phyloP scores from a whole-genome alignment of 2,797 vertebrate genomes.

The Hippopotamyrus pictus region DNA sequence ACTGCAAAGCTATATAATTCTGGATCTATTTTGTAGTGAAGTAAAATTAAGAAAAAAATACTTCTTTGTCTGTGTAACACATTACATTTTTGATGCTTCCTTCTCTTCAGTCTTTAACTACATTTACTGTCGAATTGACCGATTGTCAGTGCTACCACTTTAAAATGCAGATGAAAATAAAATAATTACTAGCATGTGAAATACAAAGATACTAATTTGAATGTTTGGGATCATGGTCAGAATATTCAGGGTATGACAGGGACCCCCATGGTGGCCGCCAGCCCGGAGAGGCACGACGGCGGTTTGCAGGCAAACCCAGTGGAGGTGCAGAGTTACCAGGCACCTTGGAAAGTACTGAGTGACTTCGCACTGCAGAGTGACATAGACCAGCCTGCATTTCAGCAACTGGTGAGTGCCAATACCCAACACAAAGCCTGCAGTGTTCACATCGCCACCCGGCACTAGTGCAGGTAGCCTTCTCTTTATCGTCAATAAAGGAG shows the following conservation, averaged over 20 bases:
- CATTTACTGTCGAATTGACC: not conserved
- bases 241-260: conserved; percentile 95
- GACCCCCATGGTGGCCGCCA: conserved; percentile 90
- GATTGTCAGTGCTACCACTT: not conserved
- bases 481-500: not conserved
- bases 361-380: conserved; percentile 96
- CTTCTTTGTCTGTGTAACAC: not conserved
- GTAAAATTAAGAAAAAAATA: not conserved
- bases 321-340: conserved; percentile 94
- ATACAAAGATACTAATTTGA: conserved; percentile 3
- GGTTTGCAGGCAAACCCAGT: conserved; percentile 88
- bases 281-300: conserved; percentile 86
- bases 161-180: not conserved
- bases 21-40: not conserved
- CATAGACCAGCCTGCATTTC: conserved; percentile 93
- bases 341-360: conserved; percentile 92
- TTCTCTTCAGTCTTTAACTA: not conserved
- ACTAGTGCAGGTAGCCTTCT: not conserved
- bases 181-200: not conserved
- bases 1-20: not conserved
- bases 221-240: conserved; percentile 58
- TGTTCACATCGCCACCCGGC: not conserved
- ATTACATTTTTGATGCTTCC: not conserved
- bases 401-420: conserved; percentile 81
- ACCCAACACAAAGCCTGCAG: not conserved